phyloP scores from a whole-genome alignment of 2,888 invertebrate genomes.

The Pseudococcus jackbeardsleyi region DNA sequence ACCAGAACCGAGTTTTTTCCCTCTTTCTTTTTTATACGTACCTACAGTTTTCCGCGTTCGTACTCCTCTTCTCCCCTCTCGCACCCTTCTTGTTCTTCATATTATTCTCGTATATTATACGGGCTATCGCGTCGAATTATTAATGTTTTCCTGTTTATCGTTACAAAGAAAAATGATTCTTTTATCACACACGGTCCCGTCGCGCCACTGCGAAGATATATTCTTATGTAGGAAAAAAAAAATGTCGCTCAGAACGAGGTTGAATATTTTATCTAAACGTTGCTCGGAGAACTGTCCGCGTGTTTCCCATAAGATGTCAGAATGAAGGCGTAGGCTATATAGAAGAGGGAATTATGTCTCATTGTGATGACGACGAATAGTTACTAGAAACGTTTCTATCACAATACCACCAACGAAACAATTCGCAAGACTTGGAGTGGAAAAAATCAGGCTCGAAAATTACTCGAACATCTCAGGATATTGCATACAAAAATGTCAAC shows the following conservation, averaged over 20 bases:
- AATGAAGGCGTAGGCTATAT: background rate
- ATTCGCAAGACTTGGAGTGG: too few relatives aligned
- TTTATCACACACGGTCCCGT: constrained; percentile 3
- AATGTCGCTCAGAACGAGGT: background rate
- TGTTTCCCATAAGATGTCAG: background rate
- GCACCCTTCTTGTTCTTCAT: background rate
- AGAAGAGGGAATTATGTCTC: too few relatives aligned
- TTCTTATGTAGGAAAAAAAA: background rate
- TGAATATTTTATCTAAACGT: background rate
- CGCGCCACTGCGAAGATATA: background rate
- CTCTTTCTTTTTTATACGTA: background rate
- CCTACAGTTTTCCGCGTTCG: background rate
- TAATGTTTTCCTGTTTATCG: constrained; percentile 37
- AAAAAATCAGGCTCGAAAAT: too few relatives aligned
- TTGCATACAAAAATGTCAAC: too few relatives aligned
- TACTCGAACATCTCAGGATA: too few relatives aligned
- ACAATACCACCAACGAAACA: too few relatives aligned
- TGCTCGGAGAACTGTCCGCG: background rate
- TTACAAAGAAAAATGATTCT: constrained; percentile 33
- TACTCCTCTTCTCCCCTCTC: background rate
- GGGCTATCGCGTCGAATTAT: constrained; percentile 30
- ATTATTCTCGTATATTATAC: background rate
- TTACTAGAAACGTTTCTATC: too few relatives aligned
- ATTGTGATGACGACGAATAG: too few relatives aligned
- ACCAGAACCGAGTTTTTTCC: background rate